Conservation (phyloP, 2,797 vertebrate genomes). For the Moxostoma hubbsi region DNA sequence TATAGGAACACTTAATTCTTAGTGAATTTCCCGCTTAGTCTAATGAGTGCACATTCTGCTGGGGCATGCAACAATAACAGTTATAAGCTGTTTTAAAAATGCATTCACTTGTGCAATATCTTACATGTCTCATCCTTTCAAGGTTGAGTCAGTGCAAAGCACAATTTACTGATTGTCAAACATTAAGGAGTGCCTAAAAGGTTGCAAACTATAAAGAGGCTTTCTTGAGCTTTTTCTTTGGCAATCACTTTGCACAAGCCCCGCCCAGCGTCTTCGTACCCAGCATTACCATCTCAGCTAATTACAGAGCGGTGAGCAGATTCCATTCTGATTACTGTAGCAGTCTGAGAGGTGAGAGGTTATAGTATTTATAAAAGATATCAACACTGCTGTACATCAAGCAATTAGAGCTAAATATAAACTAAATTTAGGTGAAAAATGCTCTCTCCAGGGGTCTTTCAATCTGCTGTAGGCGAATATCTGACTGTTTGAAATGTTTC, state of each 20-base stretch:
- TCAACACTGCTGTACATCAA: slow-evolving; percentile 37
- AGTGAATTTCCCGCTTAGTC: no score
- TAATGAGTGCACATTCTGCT: background rate
- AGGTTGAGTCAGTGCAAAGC: background rate
- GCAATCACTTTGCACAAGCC: background rate
- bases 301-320: slow-evolving; percentile 4
- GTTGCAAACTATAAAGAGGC: background rate
- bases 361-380: slow-evolving; percentile 44
- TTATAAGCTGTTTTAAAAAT: background rate
- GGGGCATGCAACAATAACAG: background rate
- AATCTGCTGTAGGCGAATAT: background rate
- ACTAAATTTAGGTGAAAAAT: slow-evolving; percentile 34
- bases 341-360: slow-evolving; percentile 25
- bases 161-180: background rate
- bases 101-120: background rate
- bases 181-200: background rate
- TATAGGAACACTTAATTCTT: no score
- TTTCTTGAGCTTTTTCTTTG: slow-evolving; percentile 7
- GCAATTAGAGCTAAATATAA: slow-evolving; percentile 34
- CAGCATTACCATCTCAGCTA: slow-evolving; percentile 20
- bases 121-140: background rate
- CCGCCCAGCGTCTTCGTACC: background rate
- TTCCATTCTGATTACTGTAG: slow-evolving; percentile 33
- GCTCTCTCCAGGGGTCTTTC: slow-evolving; percentile 20
- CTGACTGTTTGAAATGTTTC: slow-evolving; percentile 25